Evolutionary conservation across 2,888 invertebrate species (phyloP).

Genomic region (Troglohyphantes excavatus): DNA sequence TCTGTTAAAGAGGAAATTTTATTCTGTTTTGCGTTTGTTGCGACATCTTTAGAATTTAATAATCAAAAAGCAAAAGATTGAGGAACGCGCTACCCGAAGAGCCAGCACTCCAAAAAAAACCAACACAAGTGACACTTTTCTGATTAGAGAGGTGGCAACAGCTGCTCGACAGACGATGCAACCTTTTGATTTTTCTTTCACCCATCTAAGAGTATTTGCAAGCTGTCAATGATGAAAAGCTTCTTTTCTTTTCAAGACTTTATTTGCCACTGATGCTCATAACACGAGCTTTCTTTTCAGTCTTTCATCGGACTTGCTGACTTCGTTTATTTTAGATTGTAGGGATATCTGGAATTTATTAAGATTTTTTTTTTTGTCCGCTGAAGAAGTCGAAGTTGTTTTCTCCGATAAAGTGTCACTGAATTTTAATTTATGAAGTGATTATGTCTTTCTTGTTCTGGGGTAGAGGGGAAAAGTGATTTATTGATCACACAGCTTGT

Average conservation of each 20-base stretch:
- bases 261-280: neutral
- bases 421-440: neutral
- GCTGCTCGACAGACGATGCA: constrained; percentile 1
- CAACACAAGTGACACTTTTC: constrained; percentile 27
- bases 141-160: constrained; percentile 41
- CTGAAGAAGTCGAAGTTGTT: neutral
- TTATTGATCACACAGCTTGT: no score
- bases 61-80: neutral
- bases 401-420: neutral
- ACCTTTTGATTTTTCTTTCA: neutral
- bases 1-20: constrained; percentile 23
- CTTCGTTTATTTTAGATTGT: neutral
- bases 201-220: neutral
- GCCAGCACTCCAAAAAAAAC: neutral
- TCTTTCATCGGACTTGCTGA: neutral
- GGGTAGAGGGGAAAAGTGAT: no score
- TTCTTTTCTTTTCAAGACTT: neutral
- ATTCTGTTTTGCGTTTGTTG: constrained; percentile 16
- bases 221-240: constrained; percentile 21
- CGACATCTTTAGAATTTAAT: constrained; percentile 30
- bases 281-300: no score
- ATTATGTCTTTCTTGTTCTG: neutral
- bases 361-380: neutral
- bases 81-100: neutral
- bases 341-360: neutral